A percentile compares a stretch with the other conserved stretches of the same genome.
phyloP scores from a whole-genome alignment of 2,797 vertebrate genomes.

The Scolopax bukidnonensis region DNA sequence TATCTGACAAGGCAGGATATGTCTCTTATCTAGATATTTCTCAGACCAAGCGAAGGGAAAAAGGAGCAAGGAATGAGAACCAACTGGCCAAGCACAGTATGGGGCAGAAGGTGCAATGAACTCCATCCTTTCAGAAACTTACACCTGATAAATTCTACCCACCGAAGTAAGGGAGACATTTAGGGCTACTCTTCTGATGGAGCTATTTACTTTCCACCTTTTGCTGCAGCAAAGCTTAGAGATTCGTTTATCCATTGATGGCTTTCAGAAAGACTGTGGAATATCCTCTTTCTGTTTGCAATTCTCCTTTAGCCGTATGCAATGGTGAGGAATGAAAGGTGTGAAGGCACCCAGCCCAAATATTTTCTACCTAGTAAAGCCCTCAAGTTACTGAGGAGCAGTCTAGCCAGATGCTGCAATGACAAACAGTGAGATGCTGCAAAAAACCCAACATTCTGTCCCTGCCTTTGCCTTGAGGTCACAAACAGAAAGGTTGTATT shows the following conservation, averaged over 20 bases:
- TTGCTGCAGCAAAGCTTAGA: background rate
- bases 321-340: background rate
- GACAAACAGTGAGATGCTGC: background rate
- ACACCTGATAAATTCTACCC: background rate
- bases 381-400: background rate
- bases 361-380: background rate
- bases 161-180: background rate
- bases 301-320: background rate
- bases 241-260: accelerated
- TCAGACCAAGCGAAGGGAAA: background rate
- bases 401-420: background rate
- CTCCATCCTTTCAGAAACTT: background rate
- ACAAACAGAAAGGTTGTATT: background rate
- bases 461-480: background rate
- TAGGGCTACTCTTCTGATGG: background rate
- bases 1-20: background rate
- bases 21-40: background rate
- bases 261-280: slow-evolving; percentile 5
- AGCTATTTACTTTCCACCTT: background rate
- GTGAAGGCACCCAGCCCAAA: accelerated
- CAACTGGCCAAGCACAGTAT: background rate
- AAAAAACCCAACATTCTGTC: background rate
- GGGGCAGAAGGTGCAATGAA: background rate
- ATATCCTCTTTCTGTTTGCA: background rate
- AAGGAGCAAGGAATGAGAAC: background rate